phyloP scores from a whole-genome alignment of 2,113 vertebrate species.

The Sisor rabdophorus region DNA sequence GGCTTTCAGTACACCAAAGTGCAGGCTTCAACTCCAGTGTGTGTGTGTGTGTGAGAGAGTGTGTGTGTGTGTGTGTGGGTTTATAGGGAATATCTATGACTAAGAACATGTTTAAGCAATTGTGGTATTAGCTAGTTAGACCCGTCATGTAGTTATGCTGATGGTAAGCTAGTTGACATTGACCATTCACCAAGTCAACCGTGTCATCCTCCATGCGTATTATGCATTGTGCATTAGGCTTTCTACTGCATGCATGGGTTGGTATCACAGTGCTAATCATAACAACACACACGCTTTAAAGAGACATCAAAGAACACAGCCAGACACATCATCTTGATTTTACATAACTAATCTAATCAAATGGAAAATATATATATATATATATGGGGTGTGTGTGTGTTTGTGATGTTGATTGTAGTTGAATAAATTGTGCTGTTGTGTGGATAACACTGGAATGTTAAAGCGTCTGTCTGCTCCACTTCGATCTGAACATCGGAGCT shows the following conservation, averaged over 20 bases:
- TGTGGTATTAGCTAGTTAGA: slow-evolving; percentile 30
- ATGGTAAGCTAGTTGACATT: slow-evolving; percentile 43
- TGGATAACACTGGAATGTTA: background rate
- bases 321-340: slow-evolving; percentile 38
- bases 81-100: slow-evolving; percentile 15
- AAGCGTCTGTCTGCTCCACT: background rate
- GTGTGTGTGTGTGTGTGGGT: slow-evolving; percentile 51
- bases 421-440: background rate
- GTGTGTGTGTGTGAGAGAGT: slow-evolving; percentile 54
- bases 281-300: slow-evolving; percentile 43
- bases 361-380: no score
- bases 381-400: background rate
- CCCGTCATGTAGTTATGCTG: slow-evolving; percentile 36
- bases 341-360: background rate
- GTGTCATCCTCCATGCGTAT: slow-evolving; percentile 44
- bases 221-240: slow-evolving; percentile 39
- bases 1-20: slow-evolving; percentile 79
- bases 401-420: background rate
- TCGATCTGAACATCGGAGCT: slow-evolving; percentile 18
- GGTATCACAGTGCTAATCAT: slow-evolving; percentile 49
- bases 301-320: slow-evolving; percentile 49
- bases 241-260: slow-evolving; percentile 51
- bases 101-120: slow-evolving; percentile 43
- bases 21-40: slow-evolving; percentile 61
- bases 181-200: slow-evolving; percentile 37